Evolutionary conservation across 35 echinoderm and acorn worm species (phyloP).

Genomic region (Apostichopus japonicus): DNA sequence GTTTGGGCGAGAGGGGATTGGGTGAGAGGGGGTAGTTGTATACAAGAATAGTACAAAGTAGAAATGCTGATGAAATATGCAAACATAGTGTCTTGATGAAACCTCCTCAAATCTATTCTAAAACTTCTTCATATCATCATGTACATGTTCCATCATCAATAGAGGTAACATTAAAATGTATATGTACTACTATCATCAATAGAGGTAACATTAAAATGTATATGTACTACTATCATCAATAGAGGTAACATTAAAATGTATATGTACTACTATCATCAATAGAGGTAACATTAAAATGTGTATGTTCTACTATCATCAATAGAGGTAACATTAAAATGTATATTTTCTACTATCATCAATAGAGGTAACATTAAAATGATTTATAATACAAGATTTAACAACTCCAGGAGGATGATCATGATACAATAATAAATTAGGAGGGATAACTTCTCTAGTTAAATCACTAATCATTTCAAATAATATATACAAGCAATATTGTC

Average conservation of each 20-base stretch:
- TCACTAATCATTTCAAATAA: not conserved
- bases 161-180: no score
- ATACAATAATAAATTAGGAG: not conserved
- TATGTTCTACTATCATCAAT: no score
- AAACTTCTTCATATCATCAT: constrained; percentile 13
- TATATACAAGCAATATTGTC: not conserved
- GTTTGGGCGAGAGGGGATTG: not conserved
- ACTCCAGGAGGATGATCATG: not conserved
- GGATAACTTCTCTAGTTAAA: not conserved
- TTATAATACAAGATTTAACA: constrained; percentile 27
- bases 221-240: no score
- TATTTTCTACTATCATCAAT: not conserved
- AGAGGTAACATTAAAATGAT: constrained; percentile 30
- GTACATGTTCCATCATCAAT: not conserved
- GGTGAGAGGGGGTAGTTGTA: no score
- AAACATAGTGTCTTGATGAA: not conserved
- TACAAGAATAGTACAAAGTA: no score
- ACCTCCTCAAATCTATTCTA: constrained; percentile 29
- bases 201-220: no score
- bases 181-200: no score
- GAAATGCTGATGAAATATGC: not conserved
- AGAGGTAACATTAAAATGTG: no score
- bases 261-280: no score
- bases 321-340: no score
- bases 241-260: no score